A percentile compares a stretch with the other conserved stretches of the same genome.
These are phyloP conservation scores for Acleris sparsana DNA, from an alignment of 2,888 invertebrate species.

Conservation along the genomic window DNA sequence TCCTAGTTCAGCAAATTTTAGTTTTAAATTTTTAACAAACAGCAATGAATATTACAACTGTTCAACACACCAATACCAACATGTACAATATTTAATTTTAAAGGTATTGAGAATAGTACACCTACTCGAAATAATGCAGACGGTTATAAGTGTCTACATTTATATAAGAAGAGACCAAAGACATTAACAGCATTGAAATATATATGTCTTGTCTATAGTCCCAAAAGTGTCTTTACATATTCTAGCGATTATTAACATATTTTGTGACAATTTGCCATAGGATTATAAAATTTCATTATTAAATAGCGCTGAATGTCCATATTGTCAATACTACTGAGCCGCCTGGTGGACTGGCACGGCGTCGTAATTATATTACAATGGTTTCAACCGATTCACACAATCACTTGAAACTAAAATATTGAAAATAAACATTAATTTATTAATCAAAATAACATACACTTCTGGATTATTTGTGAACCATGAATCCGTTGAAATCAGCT, in stretches of 20 bases:
- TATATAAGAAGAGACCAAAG: slow-evolving; percentile 35
- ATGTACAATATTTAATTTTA: slow-evolving; percentile 45
- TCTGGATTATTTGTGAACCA: slow-evolving; percentile 35
- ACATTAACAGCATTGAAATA: slow-evolving; percentile 37
- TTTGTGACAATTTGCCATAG: slow-evolving; percentile 57
- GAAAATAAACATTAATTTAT: neutral
- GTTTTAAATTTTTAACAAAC: slow-evolving; percentile 55
- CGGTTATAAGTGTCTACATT: slow-evolving; percentile 36
- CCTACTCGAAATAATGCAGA: slow-evolving; percentile 36
- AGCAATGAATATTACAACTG: slow-evolving; percentile 61
- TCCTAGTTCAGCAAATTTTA: slow-evolving; percentile 52
- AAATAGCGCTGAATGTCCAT: slow-evolving; percentile 71
- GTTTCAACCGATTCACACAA: slow-evolving; percentile 57
- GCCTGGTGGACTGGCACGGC: slow-evolving; percentile 50
- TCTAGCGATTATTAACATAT: slow-evolving; percentile 67
- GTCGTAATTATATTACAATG: slow-evolving; percentile 54
- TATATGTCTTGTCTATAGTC: slow-evolving; percentile 33
- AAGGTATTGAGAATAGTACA: slow-evolving; percentile 35
- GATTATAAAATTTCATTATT: slow-evolving; percentile 64
- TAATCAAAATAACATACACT: neutral
- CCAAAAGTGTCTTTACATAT: slow-evolving; percentile 43
- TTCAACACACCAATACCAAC: slow-evolving; percentile 58
- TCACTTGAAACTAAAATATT: slow-evolving; percentile 1
- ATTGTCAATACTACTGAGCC: slow-evolving; percentile 78
- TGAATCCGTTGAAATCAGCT: slow-evolving; percentile 59